Evolutionary conservation across 1,140 invertebrate genomes (phyloP), one percentile per base, ranked within the genome.

Genomic region (Panagrolaimus sp.): DNA sequence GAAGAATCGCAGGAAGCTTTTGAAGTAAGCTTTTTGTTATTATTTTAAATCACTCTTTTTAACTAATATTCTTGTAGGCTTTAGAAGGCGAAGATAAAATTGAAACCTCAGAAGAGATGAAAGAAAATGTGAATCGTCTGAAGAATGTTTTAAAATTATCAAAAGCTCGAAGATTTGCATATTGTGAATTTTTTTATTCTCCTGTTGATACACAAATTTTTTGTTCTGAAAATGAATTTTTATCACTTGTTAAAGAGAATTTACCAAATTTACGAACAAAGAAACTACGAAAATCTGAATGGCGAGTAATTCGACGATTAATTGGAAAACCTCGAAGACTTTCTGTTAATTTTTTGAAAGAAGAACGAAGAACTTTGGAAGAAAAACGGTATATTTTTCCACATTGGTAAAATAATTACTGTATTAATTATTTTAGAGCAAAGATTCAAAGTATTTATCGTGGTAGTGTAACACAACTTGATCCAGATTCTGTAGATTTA

Each of bases 321-420:
- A 96, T 99, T 92, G 96, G 96, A 5, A 96, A 96, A 83, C 96
- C 96, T 17, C 84, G 96, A 63, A 87, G 94, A 78, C 96, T 91
- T 63, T 80, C 70, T 21, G 68, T 88, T 77, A 90, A 93, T 2
- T 99, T 99, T 84, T 96, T 99, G 85, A 88, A 89, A 74, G 94
- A 98, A 86, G 96, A 98, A 85, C 86, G 94, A 62, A 87, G 88
- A 72, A 91, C 95, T 75, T 84, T 98, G 46, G 91, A 94, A 72
- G 88, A 90, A 44, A 95, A 94, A 85, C 86, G 95, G 47, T 43
- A 3, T 24, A 15, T 67, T 63, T 43, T 43, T 43, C 14, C 15
- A 43, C 15, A 24, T 63, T 68, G 3, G 6, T n/a, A 26, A 15
- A 24, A 9, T 44, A 15, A 7, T n/a, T 68, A 44, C 24, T 21